Percentiles rank a stretch among this genome's conserved stretches.
Conservation (phyloP, 2,113 vertebrate species). For the Anser cygnoides region DNA sequence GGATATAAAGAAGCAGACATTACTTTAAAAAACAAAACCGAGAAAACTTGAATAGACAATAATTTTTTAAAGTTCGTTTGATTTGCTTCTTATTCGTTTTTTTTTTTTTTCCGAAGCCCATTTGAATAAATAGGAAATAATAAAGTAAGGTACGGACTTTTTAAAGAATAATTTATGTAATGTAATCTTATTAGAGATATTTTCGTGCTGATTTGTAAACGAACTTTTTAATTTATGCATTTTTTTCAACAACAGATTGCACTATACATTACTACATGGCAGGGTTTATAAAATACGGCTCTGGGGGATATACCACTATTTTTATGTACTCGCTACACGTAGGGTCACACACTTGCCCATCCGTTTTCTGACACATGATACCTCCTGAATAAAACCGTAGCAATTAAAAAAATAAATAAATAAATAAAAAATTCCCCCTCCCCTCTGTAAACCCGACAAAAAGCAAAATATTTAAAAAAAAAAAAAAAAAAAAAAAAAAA, state of each 20-base stretch:
- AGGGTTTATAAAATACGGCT: slow-evolving; percentile 79
- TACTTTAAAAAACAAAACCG: slow-evolving; percentile 57
- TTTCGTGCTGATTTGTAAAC: slow-evolving; percentile 75
- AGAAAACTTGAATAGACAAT: slow-evolving; percentile 78
- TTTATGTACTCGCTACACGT: slow-evolving; percentile 75
- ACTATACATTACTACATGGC: slow-evolving; percentile 79
- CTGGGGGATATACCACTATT: slow-evolving; percentile 73
- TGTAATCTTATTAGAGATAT: slow-evolving; percentile 70
- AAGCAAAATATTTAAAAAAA: background rate
- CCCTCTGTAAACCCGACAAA: slow-evolving; percentile 70
- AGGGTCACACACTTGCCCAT: slow-evolving; percentile 65
- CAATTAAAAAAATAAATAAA: background rate
- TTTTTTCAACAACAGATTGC: slow-evolving; percentile 79
- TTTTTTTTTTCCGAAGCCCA: slow-evolving; percentile 57
- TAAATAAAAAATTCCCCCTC: background rate
- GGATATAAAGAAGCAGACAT: slow-evolving; percentile 64
- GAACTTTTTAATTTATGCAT: slow-evolving; percentile 80
- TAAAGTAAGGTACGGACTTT: slow-evolving; percentile 63
- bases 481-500: background rate
- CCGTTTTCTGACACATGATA: slow-evolving; percentile 73
- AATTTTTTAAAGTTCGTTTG: slow-evolving; percentile 70
- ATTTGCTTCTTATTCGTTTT: slow-evolving; percentile 71
- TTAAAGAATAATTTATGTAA: slow-evolving; percentile 79
- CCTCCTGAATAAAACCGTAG: slow-evolving; percentile 63
- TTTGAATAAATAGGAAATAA: slow-evolving; percentile 72